Percentiles rank a stretch among this genome's conserved stretches.
These are phyloP conservation scores for Zaprionus davidi DNA, from an alignment of 1,140 invertebrate genomes.

Conservation along the genomic window DNA sequence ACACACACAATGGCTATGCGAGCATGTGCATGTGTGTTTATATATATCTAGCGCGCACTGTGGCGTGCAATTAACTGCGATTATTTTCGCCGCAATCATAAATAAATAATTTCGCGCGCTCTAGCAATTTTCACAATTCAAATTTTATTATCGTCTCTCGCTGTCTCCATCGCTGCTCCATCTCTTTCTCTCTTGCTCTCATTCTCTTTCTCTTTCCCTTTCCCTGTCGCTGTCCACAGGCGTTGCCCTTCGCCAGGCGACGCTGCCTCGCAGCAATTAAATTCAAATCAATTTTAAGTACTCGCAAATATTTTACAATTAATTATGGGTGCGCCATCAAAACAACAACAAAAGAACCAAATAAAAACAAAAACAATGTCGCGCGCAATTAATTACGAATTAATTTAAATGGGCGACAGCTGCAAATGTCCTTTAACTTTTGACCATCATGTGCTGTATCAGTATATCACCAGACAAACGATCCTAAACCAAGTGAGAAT, in stretches of 20 bases:
- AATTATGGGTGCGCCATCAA: constrained; percentile 69
- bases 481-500: neutral
- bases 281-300: constrained; percentile 84
- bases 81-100: constrained; percentile 83
- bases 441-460: neutral
- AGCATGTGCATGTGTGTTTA: constrained; percentile 12
- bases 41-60: constrained; percentile 38
- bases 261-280: constrained; percentile 64
- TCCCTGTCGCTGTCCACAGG: neutral
- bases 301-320: constrained; percentile 82
- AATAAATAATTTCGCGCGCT: constrained; percentile 83
- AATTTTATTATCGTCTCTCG: constrained; percentile 62
- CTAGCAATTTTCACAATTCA: constrained; percentile 75
- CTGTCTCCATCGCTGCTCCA: neutral
- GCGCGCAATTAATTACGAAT: constrained; percentile 8
- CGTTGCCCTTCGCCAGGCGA: neutral
- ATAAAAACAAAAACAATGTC: constrained; percentile 7
- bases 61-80: constrained; percentile 83
- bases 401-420: constrained; percentile 2
- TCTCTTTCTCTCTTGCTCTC: neutral
- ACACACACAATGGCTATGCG: constrained; percentile 23
- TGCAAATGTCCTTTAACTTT: constrained; percentile 1
- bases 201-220: constrained; percentile 1
- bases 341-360: neutral
- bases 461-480: neutral